Percentiles rank a stretch among this genome's conserved stretches.
Evolutionary conservation across 2,888 invertebrate species (phyloP).

Genomic region (Meliscaeva auricollis): DNA sequence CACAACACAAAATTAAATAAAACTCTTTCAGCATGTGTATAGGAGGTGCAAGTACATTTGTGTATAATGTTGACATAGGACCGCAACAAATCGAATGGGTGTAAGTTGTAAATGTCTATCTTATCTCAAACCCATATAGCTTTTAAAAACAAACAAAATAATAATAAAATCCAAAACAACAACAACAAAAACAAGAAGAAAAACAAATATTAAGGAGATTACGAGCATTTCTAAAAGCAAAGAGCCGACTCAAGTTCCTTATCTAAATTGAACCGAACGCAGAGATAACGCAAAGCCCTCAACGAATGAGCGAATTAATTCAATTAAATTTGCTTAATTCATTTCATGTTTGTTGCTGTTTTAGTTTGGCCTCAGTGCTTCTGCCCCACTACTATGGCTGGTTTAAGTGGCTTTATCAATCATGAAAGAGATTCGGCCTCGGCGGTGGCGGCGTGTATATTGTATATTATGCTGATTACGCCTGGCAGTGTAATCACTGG

Average conservation of each 20-base stretch:
- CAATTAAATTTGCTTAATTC: slow-evolving; percentile 73
- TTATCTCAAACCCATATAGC: slow-evolving; percentile 39
- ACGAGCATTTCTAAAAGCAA: slow-evolving; percentile 8
- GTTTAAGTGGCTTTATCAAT: slow-evolving; percentile 70
- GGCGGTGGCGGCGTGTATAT: not conserved
- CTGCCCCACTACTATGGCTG: not conserved
- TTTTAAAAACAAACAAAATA: slow-evolving; percentile 39
- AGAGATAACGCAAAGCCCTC: slow-evolving; percentile 65
- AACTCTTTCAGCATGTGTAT: not conserved
- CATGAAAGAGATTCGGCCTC: slow-evolving; percentile 69
- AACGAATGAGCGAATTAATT: slow-evolving; percentile 69
- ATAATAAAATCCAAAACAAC: slow-evolving; percentile 3
- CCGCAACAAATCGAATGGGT: slow-evolving; percentile 53
- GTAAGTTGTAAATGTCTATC: slow-evolving; percentile 37
- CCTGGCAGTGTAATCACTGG: slow-evolving; percentile 51
- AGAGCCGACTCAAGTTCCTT: slow-evolving; percentile 48
- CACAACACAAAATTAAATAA: not conserved
- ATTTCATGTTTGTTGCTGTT: slow-evolving; percentile 52
- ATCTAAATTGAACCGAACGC: slow-evolving; percentile 70
- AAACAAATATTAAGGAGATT: slow-evolving; percentile 47
- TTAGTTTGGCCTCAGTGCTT: not conserved
- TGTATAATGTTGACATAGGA: slow-evolving; percentile 59
- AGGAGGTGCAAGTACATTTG: not conserved
- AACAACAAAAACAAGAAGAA: not conserved
- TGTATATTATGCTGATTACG: slow-evolving; percentile 45